These are phyloP conservation scores for Montipora efflorescens DNA, from an alignment of 64 coral and sea anemone species.

Conservation along the genomic window DNA sequence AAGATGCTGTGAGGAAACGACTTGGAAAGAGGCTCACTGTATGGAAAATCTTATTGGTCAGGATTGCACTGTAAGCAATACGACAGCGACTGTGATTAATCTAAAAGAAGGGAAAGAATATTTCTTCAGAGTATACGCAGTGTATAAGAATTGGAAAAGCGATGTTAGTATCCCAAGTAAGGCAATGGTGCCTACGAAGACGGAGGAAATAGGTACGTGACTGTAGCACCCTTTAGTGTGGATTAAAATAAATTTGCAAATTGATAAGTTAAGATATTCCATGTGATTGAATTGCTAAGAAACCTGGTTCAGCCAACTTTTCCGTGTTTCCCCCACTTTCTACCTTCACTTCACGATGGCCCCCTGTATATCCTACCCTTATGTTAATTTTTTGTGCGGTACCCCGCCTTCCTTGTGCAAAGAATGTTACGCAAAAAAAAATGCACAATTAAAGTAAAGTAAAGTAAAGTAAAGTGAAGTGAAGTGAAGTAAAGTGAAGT, in stretches of 20 bases:
- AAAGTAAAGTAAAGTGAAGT: too few relatives aligned
- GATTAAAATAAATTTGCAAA: too few relatives aligned
- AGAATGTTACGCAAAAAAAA: too few relatives aligned
- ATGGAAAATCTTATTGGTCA: neutral
- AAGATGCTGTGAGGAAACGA: constrained; percentile 6
- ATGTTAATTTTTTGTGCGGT: too few relatives aligned
- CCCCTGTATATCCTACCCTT: too few relatives aligned
- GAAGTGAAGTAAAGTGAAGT: too few relatives aligned
- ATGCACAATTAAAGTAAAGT: too few relatives aligned
- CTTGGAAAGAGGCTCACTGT: neutral
- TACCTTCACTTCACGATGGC: too few relatives aligned
- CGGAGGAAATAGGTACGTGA: neutral
- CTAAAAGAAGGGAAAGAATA: neutral
- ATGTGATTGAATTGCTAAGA: neutral
- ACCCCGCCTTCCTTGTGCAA: too few relatives aligned
- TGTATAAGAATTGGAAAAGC: constrained; percentile 4
- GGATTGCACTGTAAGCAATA: constrained; percentile 30
- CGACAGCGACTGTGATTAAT: constrained; percentile 10
- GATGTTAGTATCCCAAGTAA: neutral
- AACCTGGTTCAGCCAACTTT: too few relatives aligned
- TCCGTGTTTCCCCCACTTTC: too few relatives aligned
- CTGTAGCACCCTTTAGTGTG: neutral
- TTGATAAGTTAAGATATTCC: neutral
- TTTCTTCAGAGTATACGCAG: constrained; percentile 23
- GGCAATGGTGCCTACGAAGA: neutral